These are phyloP conservation scores for Helostoma temminkii DNA, from an alignment of 2,797 vertebrate genomes.

Conservation along the genomic window DNA sequence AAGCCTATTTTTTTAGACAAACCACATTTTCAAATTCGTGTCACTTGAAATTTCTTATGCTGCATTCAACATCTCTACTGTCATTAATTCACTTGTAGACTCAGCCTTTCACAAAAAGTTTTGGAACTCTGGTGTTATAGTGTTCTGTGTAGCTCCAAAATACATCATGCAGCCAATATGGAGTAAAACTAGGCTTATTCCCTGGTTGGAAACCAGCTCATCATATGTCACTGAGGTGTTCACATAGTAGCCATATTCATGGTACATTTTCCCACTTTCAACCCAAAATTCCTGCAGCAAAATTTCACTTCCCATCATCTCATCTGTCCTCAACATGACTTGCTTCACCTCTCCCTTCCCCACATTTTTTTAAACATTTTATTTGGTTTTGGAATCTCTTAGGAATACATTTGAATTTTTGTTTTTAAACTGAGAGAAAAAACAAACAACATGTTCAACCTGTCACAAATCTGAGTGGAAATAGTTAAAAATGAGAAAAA, in stretches of 20 bases:
- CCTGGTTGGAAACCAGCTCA: constrained; percentile 47
- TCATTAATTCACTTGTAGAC: not conserved
- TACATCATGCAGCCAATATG: not conserved
- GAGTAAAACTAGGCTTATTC: constrained; percentile 26
- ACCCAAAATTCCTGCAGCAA: constrained; percentile 43
- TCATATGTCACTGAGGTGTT: constrained; percentile 49
- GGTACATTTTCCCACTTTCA: constrained; percentile 11
- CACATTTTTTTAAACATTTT: constrained; percentile 45
- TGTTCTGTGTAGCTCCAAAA: not conserved
- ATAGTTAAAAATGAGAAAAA: constrained; percentile 61
- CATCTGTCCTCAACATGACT: constrained; percentile 49
- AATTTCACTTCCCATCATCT: constrained; percentile 60
- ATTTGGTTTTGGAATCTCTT: constrained; percentile 67
- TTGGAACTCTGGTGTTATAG: not conserved
- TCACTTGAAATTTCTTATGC: not conserved
- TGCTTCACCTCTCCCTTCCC: constrained; percentile 25
- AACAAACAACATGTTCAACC: constrained; percentile 79
- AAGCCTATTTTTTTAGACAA: constrained; percentile 22
- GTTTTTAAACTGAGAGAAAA: constrained; percentile 84
- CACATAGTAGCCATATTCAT: constrained; percentile 46
- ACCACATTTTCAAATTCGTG: not conserved
- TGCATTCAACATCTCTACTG: not conserved
- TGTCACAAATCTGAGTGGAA: constrained; percentile 83
- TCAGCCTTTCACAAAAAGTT: not conserved
- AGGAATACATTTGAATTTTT: constrained; percentile 91